Conservation (phyloP, 2,113 vertebrate genomes). For the Bostrychus sinensis region DNA sequence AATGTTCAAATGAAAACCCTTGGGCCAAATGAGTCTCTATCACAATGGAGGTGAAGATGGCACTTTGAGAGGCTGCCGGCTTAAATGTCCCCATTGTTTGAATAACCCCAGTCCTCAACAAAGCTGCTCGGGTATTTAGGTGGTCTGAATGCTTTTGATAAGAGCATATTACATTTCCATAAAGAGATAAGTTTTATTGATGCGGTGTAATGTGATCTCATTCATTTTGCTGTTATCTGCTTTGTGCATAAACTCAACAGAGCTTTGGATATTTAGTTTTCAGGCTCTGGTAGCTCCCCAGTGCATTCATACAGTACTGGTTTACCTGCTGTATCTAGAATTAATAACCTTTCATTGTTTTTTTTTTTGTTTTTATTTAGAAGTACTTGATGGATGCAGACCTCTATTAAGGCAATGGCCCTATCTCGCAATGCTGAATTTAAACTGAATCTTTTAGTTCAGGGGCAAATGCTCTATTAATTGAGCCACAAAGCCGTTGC, state of each 20-base stretch:
- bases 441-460: too few species aligned
- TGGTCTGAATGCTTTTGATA: slow-evolving; percentile 44
- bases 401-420: too few species aligned
- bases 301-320: slow-evolving; percentile 11
- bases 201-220: neutral
- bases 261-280: slow-evolving; percentile 36
- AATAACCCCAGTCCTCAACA: slow-evolving; percentile 35
- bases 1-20: slow-evolving; percentile 37
- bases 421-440: too few species aligned
- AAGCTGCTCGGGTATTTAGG: slow-evolving; percentile 39
- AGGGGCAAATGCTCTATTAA: too few species aligned
- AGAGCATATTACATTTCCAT: slow-evolving; percentile 11
- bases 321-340: too few species aligned
- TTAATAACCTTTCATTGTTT: too few species aligned
- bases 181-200: neutral
- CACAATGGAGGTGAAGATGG: slow-evolving; percentile 47
- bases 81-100: slow-evolving; percentile 46
- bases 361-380: too few species aligned
- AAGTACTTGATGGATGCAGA: too few species aligned
- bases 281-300: slow-evolving; percentile 28
- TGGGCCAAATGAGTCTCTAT: slow-evolving; percentile 31
- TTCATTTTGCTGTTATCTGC: slow-evolving; percentile 30
- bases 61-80: slow-evolving; percentile 37
- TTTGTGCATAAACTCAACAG: slow-evolving; percentile 36
- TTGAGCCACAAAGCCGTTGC: too few species aligned